These are phyloP conservation scores for Cynoglossus semilaevis DNA, from an alignment of 2,113 vertebrate genomes.

Conservation along the genomic window DNA sequence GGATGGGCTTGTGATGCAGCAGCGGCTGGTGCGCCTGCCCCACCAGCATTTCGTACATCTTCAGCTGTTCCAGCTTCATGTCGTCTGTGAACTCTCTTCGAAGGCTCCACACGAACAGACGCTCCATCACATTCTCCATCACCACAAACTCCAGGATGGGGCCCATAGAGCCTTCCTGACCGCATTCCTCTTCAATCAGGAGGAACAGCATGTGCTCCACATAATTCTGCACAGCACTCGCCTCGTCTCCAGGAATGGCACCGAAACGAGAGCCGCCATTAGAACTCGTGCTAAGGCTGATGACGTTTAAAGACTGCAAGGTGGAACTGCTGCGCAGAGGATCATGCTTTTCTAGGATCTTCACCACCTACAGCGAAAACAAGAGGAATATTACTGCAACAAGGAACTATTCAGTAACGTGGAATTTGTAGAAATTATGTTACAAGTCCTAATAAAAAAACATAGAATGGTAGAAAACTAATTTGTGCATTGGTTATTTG, in stretches of 20 bases:
- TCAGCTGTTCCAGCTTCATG: constrained; percentile 94
- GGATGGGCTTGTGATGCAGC: constrained; percentile 93
- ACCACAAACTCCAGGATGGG: constrained; percentile 97
- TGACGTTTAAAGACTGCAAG: constrained; percentile 37
- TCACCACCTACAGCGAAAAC: constrained; percentile 82
- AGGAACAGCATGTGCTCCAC: constrained; percentile 97
- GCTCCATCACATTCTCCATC: constrained; percentile 97
- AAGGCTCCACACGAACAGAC: constrained; percentile 97
- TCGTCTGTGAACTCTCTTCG: constrained; percentile 92
- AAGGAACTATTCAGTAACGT: too few relatives aligned
- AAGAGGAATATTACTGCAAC: background rate
- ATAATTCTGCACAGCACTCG: constrained; percentile 95
- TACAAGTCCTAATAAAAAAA: too few relatives aligned
- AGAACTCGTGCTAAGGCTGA: constrained; percentile 40
- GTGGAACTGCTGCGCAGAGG: constrained; percentile 75
- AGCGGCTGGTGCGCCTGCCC: constrained; percentile 91
- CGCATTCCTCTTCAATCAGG: constrained; percentile 88
- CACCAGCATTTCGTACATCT: constrained; percentile 95
- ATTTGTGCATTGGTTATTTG: too few relatives aligned
- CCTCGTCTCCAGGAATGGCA: constrained; percentile 86
- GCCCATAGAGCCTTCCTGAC: constrained; percentile 90
- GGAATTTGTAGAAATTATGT: too few relatives aligned
- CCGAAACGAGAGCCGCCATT: constrained; percentile 70
- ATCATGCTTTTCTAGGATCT: constrained; percentile 95
- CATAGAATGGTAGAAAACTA: background rate